Evolutionary conservation across 2,797 vertebrate genomes (phyloP), one percentile per base, ranked within the genome.

Genomic region (Chrysocyon brachyurus): DNA sequence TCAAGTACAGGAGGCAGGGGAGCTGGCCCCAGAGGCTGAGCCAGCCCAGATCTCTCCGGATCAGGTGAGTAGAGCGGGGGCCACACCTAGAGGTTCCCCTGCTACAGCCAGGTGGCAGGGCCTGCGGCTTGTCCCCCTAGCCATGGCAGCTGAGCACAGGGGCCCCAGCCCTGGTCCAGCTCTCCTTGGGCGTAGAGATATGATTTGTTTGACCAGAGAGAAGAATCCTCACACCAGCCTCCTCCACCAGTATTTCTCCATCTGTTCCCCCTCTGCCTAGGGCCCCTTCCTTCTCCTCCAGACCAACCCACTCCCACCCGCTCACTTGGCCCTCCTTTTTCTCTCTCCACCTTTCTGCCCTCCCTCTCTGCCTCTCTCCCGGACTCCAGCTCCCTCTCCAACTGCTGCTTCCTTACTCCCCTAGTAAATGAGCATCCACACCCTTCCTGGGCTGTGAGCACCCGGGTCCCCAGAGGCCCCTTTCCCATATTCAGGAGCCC

Each of bases 261-360:
- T 96, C 97, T 98, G 95, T 52, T 87, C 86, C 83, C 77, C 52
- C 85, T 89, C 36, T 72, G 87, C 91, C 81, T 92, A 75, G 12
- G 91, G 86, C 95, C 70, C 28, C 96, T 90, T 89, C 64, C 52
- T 78, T 64, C 70, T 54, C 75, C 95, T 89, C 96, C 88, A 95
- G 96, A 90, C 94, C 66, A 77, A 21, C 61, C 87, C 61, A 79
- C 93, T 92, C 96, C 96, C 95, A 89, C 93, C 49, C 36, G 79
- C 95, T 33, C n/a, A 4, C 16, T 16, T 8, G 15, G 82, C 78
- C 92, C 87, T 57, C 63, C 79, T 87, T 70, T 36, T 26, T 15
- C n/a, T 72, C 86, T 28, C 73, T 46, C 89, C 52, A 24, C 12
- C 68, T 28, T 59, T 46, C 70, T 59, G 8, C 28, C 6, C 36